Percentiles rank a stretch among this genome's conserved stretches.
These are phyloP conservation scores for Melanostigma gelatinosum DNA, from an alignment of 2,113 vertebrate species.

Conservation along the genomic window DNA sequence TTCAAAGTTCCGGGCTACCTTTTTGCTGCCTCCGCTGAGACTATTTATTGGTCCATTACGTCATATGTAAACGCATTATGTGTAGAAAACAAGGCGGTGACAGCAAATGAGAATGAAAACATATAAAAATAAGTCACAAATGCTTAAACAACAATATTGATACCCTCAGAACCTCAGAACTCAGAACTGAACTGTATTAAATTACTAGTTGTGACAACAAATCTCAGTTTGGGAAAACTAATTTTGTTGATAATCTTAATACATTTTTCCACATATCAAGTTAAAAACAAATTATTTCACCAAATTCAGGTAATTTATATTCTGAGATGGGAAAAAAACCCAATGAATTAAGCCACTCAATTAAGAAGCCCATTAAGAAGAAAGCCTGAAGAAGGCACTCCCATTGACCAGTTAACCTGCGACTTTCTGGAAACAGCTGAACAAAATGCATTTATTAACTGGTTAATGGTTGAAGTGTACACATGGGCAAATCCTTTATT, in stretches of 20 bases:
- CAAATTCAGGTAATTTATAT: not conserved
- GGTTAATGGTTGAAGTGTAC: not conserved
- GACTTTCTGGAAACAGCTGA: not conserved
- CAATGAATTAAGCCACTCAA: not conserved
- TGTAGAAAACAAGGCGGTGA: not conserved
- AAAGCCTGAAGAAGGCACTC: not conserved
- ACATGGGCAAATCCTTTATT: not conserved
- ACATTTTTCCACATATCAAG: not conserved
- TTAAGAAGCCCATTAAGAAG: no score
- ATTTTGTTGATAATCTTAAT: not conserved
- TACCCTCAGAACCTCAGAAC: no score
- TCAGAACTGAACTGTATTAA: no score
- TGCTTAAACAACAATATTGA: not conserved
- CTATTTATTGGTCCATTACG: not conserved
- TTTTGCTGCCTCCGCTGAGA: not conserved
- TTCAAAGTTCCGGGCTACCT: not conserved
- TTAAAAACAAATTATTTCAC: not conserved
- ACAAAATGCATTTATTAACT: not conserved
- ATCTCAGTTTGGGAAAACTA: not conserved
- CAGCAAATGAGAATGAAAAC: conserved; percentile 1
- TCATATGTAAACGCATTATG: not conserved
- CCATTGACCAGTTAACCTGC: not conserved
- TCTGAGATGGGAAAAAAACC: not conserved
- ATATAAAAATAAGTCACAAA: not conserved
- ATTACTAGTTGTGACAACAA: no score